Base-by-base conservation (phyloP, 2,888 invertebrate genomes). In the Platycnemis pennipes region DNA sequence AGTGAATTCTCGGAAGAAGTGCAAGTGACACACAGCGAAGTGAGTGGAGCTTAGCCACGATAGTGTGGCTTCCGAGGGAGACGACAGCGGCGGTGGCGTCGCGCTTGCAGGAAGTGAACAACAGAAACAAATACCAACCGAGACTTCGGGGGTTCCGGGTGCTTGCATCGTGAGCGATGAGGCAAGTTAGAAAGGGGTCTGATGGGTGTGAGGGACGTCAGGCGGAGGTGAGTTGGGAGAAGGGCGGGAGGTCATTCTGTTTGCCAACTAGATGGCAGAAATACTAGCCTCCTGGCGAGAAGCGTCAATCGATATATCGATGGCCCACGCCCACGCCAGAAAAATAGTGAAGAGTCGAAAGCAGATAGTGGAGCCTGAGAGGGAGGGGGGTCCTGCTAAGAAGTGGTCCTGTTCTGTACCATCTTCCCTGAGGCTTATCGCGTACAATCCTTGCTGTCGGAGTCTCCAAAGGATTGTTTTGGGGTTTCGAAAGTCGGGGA, bases 251-350 rank as follows among this genome's bases (percentile, higher is more conserved):
- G 53, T 45, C 91, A 56, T 8, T 42, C 53, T 91, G 42, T 91
- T 91, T 44, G 91, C 91, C 42, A 91, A 69, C 44, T 69, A 91
- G 63, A 91, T 44, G 63, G 63, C 42, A 44, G 91, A 91, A 91
- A 91, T 69, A 44, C n/a, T 56, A 26, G 44, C 44, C 89, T 91
- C n/a, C 91, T n/a, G 91, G 91, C 63, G 91, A 91, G 91, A 63
- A 69, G 91, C 45, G 44, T n/a, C 63, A 42, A 63, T 91, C 91
- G 91, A 91, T 91, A 91, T 69, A 63, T 63, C 91, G 91, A 91
- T 56, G 63, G 69, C 63, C 91, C 7, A 37, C 63, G 69, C 56
- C 89, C 53, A 42, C 53, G 44, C 91, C 91, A 91, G 44, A 91
- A 53, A 37, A 63, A 69, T 69, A 44, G 91, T 44, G n/a, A 63